Percentiles rank a stretch among this genome's conserved stretches.
These are phyloP conservation scores for Centrocercus urophasianus DNA, from an alignment of 2,113 vertebrate species.

Conservation along the genomic window DNA sequence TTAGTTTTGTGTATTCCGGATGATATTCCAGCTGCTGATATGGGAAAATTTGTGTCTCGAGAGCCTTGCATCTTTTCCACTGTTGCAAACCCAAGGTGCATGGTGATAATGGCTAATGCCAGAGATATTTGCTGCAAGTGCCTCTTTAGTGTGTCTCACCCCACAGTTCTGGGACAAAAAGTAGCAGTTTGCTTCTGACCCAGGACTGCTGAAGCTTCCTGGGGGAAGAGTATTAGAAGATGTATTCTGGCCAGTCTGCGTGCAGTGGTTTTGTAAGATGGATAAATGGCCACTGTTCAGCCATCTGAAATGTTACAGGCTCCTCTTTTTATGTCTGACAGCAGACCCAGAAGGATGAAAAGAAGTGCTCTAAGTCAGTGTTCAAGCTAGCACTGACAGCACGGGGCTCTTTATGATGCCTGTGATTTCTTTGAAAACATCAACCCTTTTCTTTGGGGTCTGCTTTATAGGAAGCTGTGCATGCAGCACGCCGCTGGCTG, in stretches of 20 bases:
- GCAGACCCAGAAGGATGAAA: background rate
- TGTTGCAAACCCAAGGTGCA: background rate
- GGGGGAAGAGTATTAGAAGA: background rate
- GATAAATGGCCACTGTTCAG: background rate
- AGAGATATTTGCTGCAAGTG: background rate
- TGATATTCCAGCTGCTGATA: background rate
- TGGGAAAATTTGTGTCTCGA: background rate
- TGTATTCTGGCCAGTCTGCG: background rate
- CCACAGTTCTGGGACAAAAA: conserved; percentile 3
- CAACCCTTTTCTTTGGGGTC: background rate
- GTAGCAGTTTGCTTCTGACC: background rate
- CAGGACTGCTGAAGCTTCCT: background rate
- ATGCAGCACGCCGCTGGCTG: fast-evolving
- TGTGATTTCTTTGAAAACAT: background rate
- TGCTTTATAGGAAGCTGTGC: background rate
- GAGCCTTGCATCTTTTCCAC: background rate
- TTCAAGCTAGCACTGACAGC: background rate
- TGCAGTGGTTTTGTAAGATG: background rate
- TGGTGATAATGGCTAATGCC: background rate
- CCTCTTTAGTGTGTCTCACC: background rate
- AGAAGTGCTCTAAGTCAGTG: background rate
- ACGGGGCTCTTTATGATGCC: background rate
- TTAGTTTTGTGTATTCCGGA: background rate
- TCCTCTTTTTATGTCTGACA: background rate
- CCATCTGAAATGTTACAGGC: background rate